Conservation (phyloP, 2,888 invertebrate species). For the Patella caerulea region DNA sequence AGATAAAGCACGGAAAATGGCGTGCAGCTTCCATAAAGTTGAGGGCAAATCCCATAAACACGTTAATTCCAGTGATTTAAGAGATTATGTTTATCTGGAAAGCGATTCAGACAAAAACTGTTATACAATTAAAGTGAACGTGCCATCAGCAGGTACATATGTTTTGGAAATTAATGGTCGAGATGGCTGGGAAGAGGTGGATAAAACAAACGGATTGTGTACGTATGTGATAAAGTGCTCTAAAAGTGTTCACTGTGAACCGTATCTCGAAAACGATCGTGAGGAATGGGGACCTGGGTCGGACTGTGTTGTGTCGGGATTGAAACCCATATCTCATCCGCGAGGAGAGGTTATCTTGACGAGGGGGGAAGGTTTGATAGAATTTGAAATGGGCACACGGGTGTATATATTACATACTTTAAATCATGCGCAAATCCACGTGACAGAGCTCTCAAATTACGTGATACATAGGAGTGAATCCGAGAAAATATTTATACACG, state of each 20-base stretch:
- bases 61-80: conserved; percentile 30
- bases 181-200: conserved; percentile 42
- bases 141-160: conserved; percentile 49
- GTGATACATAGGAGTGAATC: conserved; percentile 52
- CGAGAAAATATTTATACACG: conserved; percentile 49
- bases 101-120: conserved; percentile 44
- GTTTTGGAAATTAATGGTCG: conserved; percentile 54
- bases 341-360: conserved; percentile 53
- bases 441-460: conserved; percentile 44
- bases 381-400: conserved; percentile 52
- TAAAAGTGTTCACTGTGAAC: conserved; percentile 40
- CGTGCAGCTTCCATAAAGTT: conserved; percentile 18
- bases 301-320: conserved; percentile 54
- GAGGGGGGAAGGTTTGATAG: conserved; percentile 58
- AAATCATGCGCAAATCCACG: conserved; percentile 46
- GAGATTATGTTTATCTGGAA: conserved; percentile 53
- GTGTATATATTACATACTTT: conserved; percentile 54
- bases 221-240: conserved; percentile 49
- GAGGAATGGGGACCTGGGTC: conserved; percentile 67
- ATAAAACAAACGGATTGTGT: conserved; percentile 42
- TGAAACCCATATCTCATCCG: conserved; percentile 55
- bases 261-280: conserved; percentile 59
- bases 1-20: conserved; percentile 13
- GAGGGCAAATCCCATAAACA: conserved; percentile 12
- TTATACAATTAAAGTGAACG: conserved; percentile 45